Evolutionary conservation across 2,113 vertebrate genomes (phyloP), one percentile per base, ranked within the genome.

Genomic region (Emydocephalus ijimae): DNA sequence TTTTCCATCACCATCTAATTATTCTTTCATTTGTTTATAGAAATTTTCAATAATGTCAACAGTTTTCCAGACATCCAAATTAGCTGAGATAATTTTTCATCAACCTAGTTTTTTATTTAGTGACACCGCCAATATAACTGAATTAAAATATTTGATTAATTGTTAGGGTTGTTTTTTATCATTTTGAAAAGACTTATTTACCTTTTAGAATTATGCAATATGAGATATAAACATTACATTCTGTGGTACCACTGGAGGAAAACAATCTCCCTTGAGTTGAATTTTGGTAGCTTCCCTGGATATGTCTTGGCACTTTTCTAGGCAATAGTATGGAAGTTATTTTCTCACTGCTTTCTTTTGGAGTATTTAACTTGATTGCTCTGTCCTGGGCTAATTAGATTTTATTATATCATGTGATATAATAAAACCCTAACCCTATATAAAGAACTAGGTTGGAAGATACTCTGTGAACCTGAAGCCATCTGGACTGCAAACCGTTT

Each of bases 21-120:
- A 90, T 52, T 18, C 39, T 93, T 89, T 39, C 34, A 23, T 34
- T 89, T 50, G 52, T 90, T 88, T 89, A 34, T 91, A 43, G 87
- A 57, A 57, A 4, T 61, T 10, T 90, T 90, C 45, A 64, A 45
- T 86, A 81, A 56, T 85, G 52, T 81, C 50, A 87, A 55, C 21
- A 85, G 24, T 34, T 54, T 85, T 89, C 87, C 45, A 85, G 43
- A 85, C 87, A 89, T 29, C 55, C 61, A 91, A 93, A 94, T 57
- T 93, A 90, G 18, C 11, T 92, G 90, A 26, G 69, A 11, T 1
- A 29, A 48, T 64, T 91, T 87, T 87, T 20, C 24, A 90, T 90
- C 15, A 90, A 64, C 9, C 12, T 48, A 55, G 74, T 59, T 23
- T 89, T 24, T 81, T 81, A 81, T 43, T 81, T 39, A 43, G 74